A percentile compares a stretch with the other conserved stretches of the same genome.
phyloP scores from a whole-genome alignment of 2,797 vertebrate species.

The Sebastes ruberrimus region DNA sequence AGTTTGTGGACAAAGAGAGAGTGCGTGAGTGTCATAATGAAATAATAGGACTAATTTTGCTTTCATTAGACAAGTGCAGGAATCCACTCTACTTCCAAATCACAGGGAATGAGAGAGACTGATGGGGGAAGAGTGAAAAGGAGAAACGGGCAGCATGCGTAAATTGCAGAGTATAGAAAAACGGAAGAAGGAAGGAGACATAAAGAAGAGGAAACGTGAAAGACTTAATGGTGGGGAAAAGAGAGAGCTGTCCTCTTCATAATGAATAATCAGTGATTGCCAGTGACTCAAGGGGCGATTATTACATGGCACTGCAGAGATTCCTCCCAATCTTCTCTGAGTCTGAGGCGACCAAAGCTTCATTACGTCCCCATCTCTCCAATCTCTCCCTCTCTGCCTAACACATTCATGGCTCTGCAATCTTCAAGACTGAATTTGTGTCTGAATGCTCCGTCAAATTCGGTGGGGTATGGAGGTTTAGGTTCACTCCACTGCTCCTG shows the following conservation, averaged over 20 bases:
- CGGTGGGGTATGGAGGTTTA: slow-evolving; percentile 54
- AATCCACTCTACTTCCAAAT: slow-evolving; percentile 48
- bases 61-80: slow-evolving; percentile 55
- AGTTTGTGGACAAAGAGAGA: slow-evolving; percentile 41
- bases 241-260: slow-evolving; percentile 62
- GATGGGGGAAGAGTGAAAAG: slow-evolving; percentile 15
- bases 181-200: slow-evolving; percentile 40
- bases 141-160: slow-evolving; percentile 6
- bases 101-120: slow-evolving; percentile 26
- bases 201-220: slow-evolving; percentile 46
- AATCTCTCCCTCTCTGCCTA: slow-evolving; percentile 32
- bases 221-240: slow-evolving; percentile 42
- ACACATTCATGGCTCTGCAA: slow-evolving; percentile 48
- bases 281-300: slow-evolving; percentile 59
- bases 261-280: slow-evolving; percentile 74
- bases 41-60: slow-evolving; percentile 70
- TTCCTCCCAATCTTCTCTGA: slow-evolving; percentile 61
- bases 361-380: slow-evolving; percentile 51
- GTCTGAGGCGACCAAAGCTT: slow-evolving; percentile 54
- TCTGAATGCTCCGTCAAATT: slow-evolving; percentile 52
- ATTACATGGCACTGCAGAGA: slow-evolving; percentile 54
- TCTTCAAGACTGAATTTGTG: slow-evolving; percentile 49
- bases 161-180: slow-evolving; percentile 48
- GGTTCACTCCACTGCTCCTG: slow-evolving; percentile 69
- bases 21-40: slow-evolving; percentile 36